These are phyloP conservation scores for Calliopsis andreniformis DNA, from an alignment of 1,140 invertebrate species.

Conservation along the genomic window DNA sequence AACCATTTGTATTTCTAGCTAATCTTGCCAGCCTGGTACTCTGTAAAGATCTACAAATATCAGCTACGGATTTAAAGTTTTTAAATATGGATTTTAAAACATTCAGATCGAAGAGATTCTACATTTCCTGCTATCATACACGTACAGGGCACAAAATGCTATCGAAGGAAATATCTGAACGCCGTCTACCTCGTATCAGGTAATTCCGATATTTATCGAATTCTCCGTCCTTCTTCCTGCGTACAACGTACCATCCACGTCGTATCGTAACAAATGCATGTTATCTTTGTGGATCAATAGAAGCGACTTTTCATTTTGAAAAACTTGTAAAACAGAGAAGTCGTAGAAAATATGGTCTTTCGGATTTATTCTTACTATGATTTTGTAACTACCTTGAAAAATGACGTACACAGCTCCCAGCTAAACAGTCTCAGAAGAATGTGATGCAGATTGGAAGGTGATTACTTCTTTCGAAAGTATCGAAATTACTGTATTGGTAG, in stretches of 20 bases:
- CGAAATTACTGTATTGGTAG: no score
- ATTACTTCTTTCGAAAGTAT: no score
- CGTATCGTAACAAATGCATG: background rate
- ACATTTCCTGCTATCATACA: background rate
- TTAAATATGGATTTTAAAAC: conserved; percentile 31
- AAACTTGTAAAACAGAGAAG: no score
- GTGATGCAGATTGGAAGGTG: no score
- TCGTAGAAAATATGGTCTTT: no score
- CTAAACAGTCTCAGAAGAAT: no score
- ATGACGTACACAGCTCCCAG: no score
- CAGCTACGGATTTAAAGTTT: conserved; percentile 12
- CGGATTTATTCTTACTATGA: no score
- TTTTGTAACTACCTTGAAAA: no score
- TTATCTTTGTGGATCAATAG: background rate
- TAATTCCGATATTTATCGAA: conserved; percentile 45
- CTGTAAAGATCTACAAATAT: conserved; percentile 12
- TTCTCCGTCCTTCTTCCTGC: background rate
- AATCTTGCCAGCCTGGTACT: no score
- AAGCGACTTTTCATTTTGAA: no score
- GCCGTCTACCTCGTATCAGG: background rate
- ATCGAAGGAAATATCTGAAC: conserved; percentile 20
- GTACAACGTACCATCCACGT: background rate
- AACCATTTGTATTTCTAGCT: no score
- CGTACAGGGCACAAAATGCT: conserved; percentile 3
- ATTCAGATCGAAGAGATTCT: conserved; percentile 8